These are phyloP conservation scores for Polyploca ridens DNA, from an alignment of 2,888 invertebrate species.

Conservation along the genomic window DNA sequence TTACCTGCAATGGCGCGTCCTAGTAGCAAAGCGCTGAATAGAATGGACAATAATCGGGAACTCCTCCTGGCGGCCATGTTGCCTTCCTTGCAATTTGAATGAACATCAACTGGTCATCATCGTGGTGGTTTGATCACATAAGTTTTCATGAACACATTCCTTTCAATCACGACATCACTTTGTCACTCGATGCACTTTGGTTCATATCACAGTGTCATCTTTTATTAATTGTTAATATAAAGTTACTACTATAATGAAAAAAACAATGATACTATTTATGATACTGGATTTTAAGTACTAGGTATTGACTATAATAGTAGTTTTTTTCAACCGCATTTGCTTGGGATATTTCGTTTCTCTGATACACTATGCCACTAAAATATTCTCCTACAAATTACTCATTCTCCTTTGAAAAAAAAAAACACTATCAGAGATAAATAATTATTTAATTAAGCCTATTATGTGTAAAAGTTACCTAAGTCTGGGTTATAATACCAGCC, in stretches of 20 bases:
- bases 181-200: background rate
- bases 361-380: too few species aligned
- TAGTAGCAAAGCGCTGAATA: slow-evolving; percentile 76
- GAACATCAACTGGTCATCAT: slow-evolving; percentile 59
- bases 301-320: too few species aligned
- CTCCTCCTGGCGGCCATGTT: slow-evolving; percentile 68
- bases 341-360: too few species aligned
- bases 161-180: slow-evolving; percentile 10
- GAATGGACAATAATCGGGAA: slow-evolving; percentile 70
- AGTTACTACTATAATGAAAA: too few species aligned
- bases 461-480: background rate
- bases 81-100: slow-evolving; percentile 36
- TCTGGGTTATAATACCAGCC: background rate
- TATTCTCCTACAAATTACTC: too few species aligned
- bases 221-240: background rate
- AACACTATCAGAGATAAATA: too few species aligned
- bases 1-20: slow-evolving; percentile 78
- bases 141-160: slow-evolving; percentile 22
- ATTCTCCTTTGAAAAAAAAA: too few species aligned
- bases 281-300: too few species aligned
- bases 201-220: background rate
- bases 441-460: background rate
- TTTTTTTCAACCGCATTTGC: too few species aligned
- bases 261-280: too few species aligned
- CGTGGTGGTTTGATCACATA: slow-evolving; percentile 32